Base-by-base conservation (phyloP, 2,888 invertebrate species). In the Mamestra brassicae region DNA sequence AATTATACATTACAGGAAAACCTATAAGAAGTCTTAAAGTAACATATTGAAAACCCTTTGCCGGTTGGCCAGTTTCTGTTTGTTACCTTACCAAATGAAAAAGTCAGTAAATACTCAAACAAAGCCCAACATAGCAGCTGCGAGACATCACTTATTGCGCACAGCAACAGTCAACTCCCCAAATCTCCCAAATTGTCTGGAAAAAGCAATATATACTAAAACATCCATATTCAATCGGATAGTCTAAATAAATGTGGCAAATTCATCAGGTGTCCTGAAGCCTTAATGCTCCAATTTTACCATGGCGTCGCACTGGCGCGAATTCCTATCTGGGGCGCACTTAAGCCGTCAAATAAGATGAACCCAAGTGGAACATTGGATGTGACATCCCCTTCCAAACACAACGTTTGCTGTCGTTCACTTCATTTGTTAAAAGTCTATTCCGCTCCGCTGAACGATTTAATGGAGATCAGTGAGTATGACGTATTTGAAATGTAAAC, bases 331-430 rank as follows among this genome's bases (percentile, higher is more conserved):
- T 89, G 84, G 88, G 85, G 87, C 91, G 90, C 92, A 92, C 92
- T 93, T 93, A 93, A 93, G 90, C 92, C 90, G 92, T 94, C 94
- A 93, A 90, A 92, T 89, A 90, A 90, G 90, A 90, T 92, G 93
- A 90, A 93, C 84, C 91, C 91, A 85, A 87, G 89, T 89, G 93
- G 89, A 92, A 93, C 91, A 94, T 92, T 89, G 87, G 89, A 93
- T 88, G 85, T 87, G 95, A 94, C 94, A 87, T 82, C 85, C 88
- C 89, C 88, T 85, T 10, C 80, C 81, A 84, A 85, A 88, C 87
- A 85, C 83, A 82, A 84, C 84, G 88, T 83, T 86, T 83, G 76
- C 86, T 78, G 80, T 84, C 83, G 86, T 81, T 89, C 90, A 91
- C 90, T 91, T 92, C 92, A 90, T 91, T 92, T 92, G 89, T 90